A percentile compares a stretch with the other conserved stretches of the same genome.
Evolutionary conservation across 2,113 vertebrate genomes (phyloP).

Genomic region (Chaetorhynchus papuensis): DNA sequence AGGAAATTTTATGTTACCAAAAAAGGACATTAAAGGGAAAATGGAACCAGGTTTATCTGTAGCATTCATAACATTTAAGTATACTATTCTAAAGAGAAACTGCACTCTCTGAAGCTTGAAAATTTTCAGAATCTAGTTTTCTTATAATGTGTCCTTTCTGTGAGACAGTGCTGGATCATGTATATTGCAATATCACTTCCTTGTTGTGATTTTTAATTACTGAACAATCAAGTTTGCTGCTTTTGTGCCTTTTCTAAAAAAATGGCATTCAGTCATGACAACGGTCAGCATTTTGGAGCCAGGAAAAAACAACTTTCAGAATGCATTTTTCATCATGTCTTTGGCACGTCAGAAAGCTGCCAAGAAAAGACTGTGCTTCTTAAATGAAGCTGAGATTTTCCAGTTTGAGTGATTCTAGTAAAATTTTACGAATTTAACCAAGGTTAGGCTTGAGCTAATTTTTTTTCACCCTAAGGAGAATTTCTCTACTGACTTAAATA

Average conservation of each 20-base stretch:
- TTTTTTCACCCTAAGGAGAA: neutral
- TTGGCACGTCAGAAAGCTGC: neutral
- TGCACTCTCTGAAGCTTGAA: constrained; percentile 46
- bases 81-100: constrained; percentile 29
- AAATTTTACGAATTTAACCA: neutral
- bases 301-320: constrained; percentile 17
- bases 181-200: constrained; percentile 54
- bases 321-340: neutral
- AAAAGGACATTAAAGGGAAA: constrained; percentile 56
- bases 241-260: constrained; percentile 72
- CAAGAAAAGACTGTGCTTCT: neutral
- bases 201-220: constrained; percentile 42
- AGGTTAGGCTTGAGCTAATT: neutral
- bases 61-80: constrained; percentile 33
- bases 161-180: constrained; percentile 50
- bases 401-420: neutral
- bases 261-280: constrained; percentile 67
- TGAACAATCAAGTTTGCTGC: constrained; percentile 59
- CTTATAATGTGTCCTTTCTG: constrained; percentile 36
- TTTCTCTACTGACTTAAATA: neutral
- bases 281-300: constrained; percentile 19
- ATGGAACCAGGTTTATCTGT: constrained; percentile 44
- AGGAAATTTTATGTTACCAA: constrained; percentile 48
- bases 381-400: neutral
- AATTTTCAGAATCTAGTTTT: constrained; percentile 36